Conservation (phyloP, 1,140 invertebrate genomes). For the Brachionus rotundiformis region DNA sequence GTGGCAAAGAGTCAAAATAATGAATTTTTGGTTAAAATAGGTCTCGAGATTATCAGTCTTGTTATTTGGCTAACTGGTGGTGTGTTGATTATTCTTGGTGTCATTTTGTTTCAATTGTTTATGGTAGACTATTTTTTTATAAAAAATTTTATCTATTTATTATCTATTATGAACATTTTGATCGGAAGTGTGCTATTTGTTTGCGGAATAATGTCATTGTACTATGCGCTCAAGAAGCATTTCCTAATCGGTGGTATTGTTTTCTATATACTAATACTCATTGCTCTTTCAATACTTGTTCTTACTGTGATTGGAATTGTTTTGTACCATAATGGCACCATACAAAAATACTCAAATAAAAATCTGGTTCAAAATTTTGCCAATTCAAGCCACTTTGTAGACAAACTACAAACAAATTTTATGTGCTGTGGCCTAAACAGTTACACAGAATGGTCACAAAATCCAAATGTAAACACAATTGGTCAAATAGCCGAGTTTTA, state of each 20-base stretch:
- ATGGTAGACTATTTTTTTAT: background rate
- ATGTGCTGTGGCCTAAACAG: slow-evolving; percentile 23
- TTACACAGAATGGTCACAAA: background rate
- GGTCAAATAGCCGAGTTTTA: background rate
- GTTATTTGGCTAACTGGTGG: background rate
- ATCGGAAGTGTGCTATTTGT: background rate
- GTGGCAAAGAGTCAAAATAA: background rate
- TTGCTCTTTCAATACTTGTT: background rate
- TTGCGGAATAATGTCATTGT: background rate
- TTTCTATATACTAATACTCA: background rate
- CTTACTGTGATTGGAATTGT: background rate
- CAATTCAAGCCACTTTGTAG: background rate
- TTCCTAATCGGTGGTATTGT: background rate
- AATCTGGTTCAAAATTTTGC: background rate
- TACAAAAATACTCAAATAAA: background rate
- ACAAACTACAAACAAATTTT: slow-evolving; percentile 7
- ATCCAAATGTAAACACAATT: background rate
- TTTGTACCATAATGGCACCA: background rate
- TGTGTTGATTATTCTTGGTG: background rate
- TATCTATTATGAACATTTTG: background rate
- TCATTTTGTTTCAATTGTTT: background rate
- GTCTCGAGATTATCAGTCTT: background rate
- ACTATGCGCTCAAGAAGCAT: background rate
- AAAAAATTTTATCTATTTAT: background rate
- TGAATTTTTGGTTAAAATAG: background rate